These are phyloP conservation scores for Orgyia antiqua DNA, from an alignment of 2,888 invertebrate genomes.

Conservation along the genomic window DNA sequence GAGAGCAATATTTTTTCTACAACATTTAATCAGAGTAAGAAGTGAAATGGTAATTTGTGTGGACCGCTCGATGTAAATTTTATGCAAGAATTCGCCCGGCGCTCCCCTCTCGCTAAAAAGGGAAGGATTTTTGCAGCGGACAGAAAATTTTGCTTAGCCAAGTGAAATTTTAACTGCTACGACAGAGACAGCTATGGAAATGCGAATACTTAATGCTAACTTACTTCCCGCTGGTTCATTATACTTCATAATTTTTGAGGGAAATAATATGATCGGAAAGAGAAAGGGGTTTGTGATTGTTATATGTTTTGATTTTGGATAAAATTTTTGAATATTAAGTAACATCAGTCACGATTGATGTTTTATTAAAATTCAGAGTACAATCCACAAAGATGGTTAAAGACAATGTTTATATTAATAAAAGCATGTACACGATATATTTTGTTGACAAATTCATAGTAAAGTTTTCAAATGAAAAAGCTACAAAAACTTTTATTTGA, in stretches of 20 bases:
- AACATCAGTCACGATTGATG: too few relatives aligned
- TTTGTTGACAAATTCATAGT: too few relatives aligned
- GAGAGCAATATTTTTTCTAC: constrained; percentile 77
- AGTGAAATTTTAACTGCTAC: constrained; percentile 78
- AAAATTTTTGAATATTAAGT: constrained; percentile 8
- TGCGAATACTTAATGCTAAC: constrained; percentile 76
- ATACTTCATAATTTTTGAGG: constrained; percentile 71
- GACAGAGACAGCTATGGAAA: constrained; percentile 73
- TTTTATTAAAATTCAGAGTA: too few relatives aligned
- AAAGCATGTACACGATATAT: too few relatives aligned
- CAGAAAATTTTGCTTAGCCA: constrained; percentile 77
- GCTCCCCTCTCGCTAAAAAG: constrained; percentile 67
- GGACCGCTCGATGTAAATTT: constrained; percentile 78
- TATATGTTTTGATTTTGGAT: constrained; percentile 16
- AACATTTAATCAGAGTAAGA: constrained; percentile 78
- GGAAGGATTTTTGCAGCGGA: constrained; percentile 74
- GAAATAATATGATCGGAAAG: constrained; percentile 43
- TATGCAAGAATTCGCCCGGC: constrained; percentile 74
- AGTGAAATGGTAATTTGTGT: constrained; percentile 78
- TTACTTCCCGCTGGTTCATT: constrained; percentile 74
- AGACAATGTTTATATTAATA: too few relatives aligned
- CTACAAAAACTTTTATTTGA: too few relatives aligned
- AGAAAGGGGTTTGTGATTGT: constrained; percentile 46
- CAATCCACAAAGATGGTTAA: too few relatives aligned
- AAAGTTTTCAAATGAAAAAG: too few relatives aligned